Evolutionary conservation across 2,888 invertebrate species (phyloP).

Genomic region (Prostheceraeus crozeri): DNA sequence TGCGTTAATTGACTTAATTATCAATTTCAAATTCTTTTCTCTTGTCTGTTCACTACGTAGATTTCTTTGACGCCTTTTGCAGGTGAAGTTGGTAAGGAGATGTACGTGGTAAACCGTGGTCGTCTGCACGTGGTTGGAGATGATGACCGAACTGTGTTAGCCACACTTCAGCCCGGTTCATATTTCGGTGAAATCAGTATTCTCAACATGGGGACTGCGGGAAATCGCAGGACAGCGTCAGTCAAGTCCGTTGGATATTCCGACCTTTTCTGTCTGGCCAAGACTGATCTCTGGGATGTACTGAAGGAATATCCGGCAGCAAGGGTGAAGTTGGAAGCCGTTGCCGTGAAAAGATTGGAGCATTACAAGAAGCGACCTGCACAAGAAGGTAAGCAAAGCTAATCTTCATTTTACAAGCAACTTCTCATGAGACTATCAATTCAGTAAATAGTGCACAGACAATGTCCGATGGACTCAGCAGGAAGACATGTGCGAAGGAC

Average conservation of each 20-base stretch:
- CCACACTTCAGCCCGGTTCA: slow-evolving; percentile 92
- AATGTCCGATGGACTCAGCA: too few relatives aligned
- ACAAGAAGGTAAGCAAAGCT: too few relatives aligned
- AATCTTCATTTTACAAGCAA: too few relatives aligned
- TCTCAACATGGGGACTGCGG: slow-evolving; percentile 82
- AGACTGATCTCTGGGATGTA: slow-evolving; percentile 99
- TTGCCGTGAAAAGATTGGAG: slow-evolving; percentile 90
- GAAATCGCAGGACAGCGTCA: slow-evolving; percentile 93
- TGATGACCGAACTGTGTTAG: slow-evolving; percentile 86
- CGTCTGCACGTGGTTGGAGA: slow-evolving; percentile 60
- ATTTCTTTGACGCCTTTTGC: too few relatives aligned
- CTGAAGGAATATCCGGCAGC: slow-evolving; percentile 66
- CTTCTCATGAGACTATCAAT: too few relatives aligned
- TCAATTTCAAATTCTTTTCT: too few relatives aligned
- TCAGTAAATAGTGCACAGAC: too few relatives aligned
- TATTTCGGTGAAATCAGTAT: slow-evolving; percentile 99
- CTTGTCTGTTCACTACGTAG: too few relatives aligned
- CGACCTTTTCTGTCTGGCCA: slow-evolving; percentile 93
- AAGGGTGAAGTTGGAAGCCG: slow-evolving; percentile 74
- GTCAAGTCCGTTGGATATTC: slow-evolving; percentile 96
- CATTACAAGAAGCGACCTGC: slow-evolving; percentile 72
- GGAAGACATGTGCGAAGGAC: too few relatives aligned
- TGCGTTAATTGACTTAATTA: too few relatives aligned
- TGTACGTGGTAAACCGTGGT: slow-evolving; percentile 99
- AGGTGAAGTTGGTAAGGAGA: slow-evolving; percentile 98